Percentiles rank a stretch among this genome's conserved stretches.
These are phyloP conservation scores for Lepidotrigona ventralis DNA, from an alignment of 1,140 invertebrate species.

Conservation along the genomic window DNA sequence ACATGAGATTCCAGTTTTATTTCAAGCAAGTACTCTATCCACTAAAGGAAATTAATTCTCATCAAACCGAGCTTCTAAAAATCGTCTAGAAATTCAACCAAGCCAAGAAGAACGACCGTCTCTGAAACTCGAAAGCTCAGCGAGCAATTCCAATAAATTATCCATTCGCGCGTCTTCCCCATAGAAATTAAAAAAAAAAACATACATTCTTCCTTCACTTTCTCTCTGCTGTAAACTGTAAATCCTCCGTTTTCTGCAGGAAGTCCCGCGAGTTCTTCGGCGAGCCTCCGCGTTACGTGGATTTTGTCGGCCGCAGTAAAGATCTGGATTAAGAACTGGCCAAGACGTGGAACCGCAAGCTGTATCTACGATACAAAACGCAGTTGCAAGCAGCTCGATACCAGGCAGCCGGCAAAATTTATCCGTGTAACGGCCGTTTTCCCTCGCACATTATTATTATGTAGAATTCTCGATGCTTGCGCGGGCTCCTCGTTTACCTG, in stretches of 20 bases:
- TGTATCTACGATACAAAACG: conserved; percentile 36
- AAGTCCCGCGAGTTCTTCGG: conserved; percentile 12
- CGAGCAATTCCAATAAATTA: neutral
- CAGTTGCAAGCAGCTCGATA: conserved; percentile 38
- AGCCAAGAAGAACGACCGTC: neutral
- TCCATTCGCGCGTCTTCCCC: neutral
- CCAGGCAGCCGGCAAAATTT: conserved; percentile 47
- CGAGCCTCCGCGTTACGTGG: neutral
- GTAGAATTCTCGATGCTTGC: neutral
- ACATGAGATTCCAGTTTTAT: too few species aligned
- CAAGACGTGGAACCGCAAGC: neutral
- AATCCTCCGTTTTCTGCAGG: neutral
- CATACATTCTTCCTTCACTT: neutral
- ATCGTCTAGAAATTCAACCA: too few species aligned
- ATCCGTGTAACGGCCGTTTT: conserved; percentile 63
- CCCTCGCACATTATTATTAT: conserved; percentile 55
- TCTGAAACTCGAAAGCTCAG: neutral
- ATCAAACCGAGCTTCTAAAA: too few species aligned
- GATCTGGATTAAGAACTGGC: conserved; percentile 64
- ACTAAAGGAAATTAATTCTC: too few species aligned
- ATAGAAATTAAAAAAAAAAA: neutral
- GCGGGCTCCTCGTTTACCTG: conserved; percentile 3
- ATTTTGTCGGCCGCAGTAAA: conserved; percentile 60
- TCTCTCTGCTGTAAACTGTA: neutral
- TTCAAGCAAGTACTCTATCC: too few species aligned